These are phyloP conservation scores for Drosophila longiperda DNA, from an alignment of 2,888 invertebrate species.

Conservation along the genomic window DNA sequence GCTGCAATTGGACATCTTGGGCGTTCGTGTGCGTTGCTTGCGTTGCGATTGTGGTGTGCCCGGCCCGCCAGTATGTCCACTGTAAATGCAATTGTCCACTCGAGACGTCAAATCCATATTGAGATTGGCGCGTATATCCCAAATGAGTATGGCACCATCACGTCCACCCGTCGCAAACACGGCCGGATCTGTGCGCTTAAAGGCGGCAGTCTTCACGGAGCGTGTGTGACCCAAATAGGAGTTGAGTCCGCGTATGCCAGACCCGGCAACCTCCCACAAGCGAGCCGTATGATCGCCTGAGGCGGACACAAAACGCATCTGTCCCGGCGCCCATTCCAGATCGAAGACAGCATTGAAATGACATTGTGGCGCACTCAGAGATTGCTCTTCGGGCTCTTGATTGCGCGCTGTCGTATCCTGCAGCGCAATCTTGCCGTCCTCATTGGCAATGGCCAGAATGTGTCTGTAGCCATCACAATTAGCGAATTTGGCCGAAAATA, in stretches of 20 bases:
- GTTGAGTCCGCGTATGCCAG: constrained; percentile 85
- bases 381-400: constrained; percentile 83
- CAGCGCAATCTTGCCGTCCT: constrained; percentile 89
- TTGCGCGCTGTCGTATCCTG: constrained; percentile 86
- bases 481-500: constrained; percentile 92
- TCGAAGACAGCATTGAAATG: constrained; percentile 96
- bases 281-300: constrained; percentile 93
- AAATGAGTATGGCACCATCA: constrained; percentile 94
- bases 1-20: constrained; percentile 84
- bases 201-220: constrained; percentile 93
- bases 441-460: constrained; percentile 92
- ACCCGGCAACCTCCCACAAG: constrained; percentile 90
- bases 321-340: constrained; percentile 92
- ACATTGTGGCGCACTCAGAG: constrained; percentile 86
- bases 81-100: constrained; percentile 90
- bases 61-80: constrained; percentile 83
- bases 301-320: constrained; percentile 92
- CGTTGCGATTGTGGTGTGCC: constrained; percentile 87
- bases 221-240: constrained; percentile 91
- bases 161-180: constrained; percentile 95
- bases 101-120: constrained; percentile 85
- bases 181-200: constrained; percentile 89
- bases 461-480: constrained; percentile 88
- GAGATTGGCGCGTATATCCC: constrained; percentile 90
- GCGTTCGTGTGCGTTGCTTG: constrained; percentile 84